Evolutionary conservation across 2,888 invertebrate genomes (phyloP), one percentile per base, ranked within the genome.

Genomic region (Mimachlamys varia): DNA sequence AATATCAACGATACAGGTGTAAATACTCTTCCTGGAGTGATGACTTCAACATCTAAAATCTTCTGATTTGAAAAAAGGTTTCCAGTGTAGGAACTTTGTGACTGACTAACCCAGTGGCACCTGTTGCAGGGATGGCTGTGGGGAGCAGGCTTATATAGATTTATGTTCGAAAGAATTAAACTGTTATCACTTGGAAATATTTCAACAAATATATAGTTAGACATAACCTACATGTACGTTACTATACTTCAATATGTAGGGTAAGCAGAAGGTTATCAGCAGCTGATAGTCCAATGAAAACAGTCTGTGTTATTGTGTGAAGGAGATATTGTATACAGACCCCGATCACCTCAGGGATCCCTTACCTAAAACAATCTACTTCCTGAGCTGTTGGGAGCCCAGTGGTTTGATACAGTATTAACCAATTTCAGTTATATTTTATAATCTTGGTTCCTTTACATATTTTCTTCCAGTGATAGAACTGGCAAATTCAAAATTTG

Each of bases 101-200:
- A 7, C 76, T 76, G 76, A 27, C 76, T 76, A 76, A 76, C 76
- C 76, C 27, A 76, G 76, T 76, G 76, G 33, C 76, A 76, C 76
- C 76, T 76, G 76, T 76, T 76, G 7, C 76, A 76, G 33, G 76
- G 76, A 76, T 27, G 76, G 76, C 33, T 10, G 33, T 12, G 76
- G 76, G 15, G 76, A 76, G 76, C 76, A 15, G 76, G 76, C 76
- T 76, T 76, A 76, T 76, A 76, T 76, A 76, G 76, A 76, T 76
- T 76, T 33, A 76, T 76, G 76, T 76, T 76, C 33, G 33, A 76
- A 76, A 76, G 76, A 76, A 76, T 76, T 76, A 76, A 76, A 76
- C 76, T 76, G 76, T 76, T 76, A 76, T 76, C 76, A 76, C 76
- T 76, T 76, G 76, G 76, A 76, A 76, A 76, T 33, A 76, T 76